Evolutionary conservation across 1,140 invertebrate species (phyloP).

Genomic region (Lineus longissimus): DNA sequence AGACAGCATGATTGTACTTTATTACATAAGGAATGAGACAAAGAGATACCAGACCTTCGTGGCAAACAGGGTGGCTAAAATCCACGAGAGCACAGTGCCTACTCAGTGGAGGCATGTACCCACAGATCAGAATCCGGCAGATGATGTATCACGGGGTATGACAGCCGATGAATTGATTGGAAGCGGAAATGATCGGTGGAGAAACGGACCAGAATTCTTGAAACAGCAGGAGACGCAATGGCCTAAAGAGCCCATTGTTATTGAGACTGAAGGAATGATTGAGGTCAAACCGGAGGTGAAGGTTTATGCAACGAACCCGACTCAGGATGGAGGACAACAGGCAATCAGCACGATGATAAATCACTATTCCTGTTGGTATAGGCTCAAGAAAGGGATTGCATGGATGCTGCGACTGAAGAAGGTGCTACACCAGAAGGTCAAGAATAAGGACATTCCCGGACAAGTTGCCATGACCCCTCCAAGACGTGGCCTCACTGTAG

Average conservation of each 20-base stretch:
- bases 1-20: too few species aligned
- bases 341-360: not conserved
- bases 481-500: too few species aligned
- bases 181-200: constrained; percentile 12
- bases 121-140: constrained; percentile 21
- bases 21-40: constrained; percentile 7
- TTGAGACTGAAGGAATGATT: not conserved
- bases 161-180: not conserved
- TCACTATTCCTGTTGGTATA: constrained; percentile 12
- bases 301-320: not conserved
- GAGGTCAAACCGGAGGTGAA: not conserved
- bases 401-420: not conserved
- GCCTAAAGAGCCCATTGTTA: constrained; percentile 2
- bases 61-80: constrained; percentile 3
- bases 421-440: too few species aligned
- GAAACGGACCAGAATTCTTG: constrained; percentile 21
- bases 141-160: constrained; percentile 24
- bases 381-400: constrained; percentile 4
- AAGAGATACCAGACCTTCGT: not conserved
- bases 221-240: constrained; percentile 6
- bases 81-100: not conserved
- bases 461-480: too few species aligned
- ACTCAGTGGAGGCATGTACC: constrained; percentile 3
- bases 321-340: not conserved
- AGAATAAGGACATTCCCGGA: too few species aligned